Evolutionary conservation across 2,888 invertebrate species (phyloP), one percentile per base, ranked within the genome.

Genomic region (Leucophenga montana): DNA sequence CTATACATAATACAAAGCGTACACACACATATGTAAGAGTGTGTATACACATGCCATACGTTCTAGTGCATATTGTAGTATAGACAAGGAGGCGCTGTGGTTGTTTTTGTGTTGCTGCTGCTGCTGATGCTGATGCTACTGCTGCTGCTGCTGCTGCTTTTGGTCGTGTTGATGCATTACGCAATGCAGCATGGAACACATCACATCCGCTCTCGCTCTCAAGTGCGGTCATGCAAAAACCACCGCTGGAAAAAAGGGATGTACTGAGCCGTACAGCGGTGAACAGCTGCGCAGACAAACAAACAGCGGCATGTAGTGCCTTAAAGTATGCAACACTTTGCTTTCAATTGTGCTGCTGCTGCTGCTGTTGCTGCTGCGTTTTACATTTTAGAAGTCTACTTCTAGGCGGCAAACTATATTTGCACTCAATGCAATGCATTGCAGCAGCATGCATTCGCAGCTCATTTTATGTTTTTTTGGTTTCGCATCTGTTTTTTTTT

Each of bases 301-400:
- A 39, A 39, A 8, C 4, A 33, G 33, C 33, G 65, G 64, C 33
- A 64, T n/a, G n/a, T 48, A 66, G 11, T 39, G 53, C 65, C 67
- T 73, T 75, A 46, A 75, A 75, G 75, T 69, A 75, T 79, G 82
- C 73, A 74, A 72, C 71, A 72, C 71, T 39, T 39, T 39, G 39
- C 39, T 39, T 39, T 39, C 39, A 39, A 39, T 39, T 39, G 39
- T 33, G 33, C 33, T 33, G 33, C 33, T 33, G 8, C 33, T 33
- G 33, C 33, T 33, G n/a, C n/a, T n/a, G n/a, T 27, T 3, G 27
- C 9, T 8, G 8, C 11, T 39, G 39, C 39, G 3, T 39, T 39
- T 39, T 39, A 11, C 39, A 39, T 39, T 39, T 39, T 39, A 75
- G 78, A 78, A 82, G 77, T 77, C 78, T 72, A 71, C 78, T 77